Percentiles rank a stretch among this genome's conserved stretches.
These are phyloP conservation scores for mouse (Mus musculus) DNA, from an alignment of 2,113 vertebrate species.

Conservation along the genomic window DNA sequence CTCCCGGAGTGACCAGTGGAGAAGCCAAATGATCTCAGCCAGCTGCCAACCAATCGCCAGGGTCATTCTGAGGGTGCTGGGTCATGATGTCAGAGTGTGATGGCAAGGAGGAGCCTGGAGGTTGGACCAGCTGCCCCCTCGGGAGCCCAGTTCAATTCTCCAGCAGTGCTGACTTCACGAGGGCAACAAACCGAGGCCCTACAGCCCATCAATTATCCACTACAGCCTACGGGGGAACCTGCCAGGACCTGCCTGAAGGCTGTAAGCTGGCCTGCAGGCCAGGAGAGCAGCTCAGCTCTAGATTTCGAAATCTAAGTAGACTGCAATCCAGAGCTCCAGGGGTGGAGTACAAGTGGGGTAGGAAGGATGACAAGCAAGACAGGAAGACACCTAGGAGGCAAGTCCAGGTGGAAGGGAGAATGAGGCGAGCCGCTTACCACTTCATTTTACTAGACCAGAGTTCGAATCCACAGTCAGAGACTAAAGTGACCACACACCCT, in stretches of 20 bases:
- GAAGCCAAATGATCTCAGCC: not conserved
- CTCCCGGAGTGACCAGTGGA: not conserved
- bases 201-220: not conserved
- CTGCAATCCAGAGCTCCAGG: not conserved
- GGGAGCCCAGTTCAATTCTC: not conserved
- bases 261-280: not conserved
- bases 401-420: not conserved
- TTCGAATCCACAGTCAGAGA: not conserved
- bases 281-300: not conserved
- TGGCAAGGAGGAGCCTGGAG: not conserved
- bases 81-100: not conserved
- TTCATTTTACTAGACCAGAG: not conserved
- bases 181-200: not conserved
- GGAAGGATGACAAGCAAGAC: not conserved
- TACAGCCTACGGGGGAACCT: not conserved
- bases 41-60: not conserved
- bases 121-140: not conserved
- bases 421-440: not conserved
- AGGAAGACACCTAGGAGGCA: too few relatives aligned
- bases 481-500: not conserved
- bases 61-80: not conserved
- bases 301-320: not conserved
- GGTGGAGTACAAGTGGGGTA: not conserved
- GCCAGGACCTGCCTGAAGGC: not conserved
- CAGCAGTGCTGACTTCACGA: rapidly evolving